phyloP scores from a whole-genome alignment of 2,888 invertebrate species.

The Chrysolina haemoptera region DNA sequence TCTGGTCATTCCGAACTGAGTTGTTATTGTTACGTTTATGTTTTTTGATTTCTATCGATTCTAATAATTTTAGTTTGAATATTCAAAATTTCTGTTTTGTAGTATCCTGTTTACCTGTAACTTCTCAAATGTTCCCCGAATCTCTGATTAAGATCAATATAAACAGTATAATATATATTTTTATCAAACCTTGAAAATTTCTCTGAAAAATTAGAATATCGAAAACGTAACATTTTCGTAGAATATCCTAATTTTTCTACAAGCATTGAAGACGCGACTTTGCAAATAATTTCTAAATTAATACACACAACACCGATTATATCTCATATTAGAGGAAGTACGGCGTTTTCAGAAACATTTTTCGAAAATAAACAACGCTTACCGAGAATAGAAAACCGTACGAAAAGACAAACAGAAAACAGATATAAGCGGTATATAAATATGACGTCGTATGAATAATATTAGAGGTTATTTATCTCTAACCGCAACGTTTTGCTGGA shows the following conservation, averaged over 20 bases:
- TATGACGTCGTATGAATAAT: slow-evolving; percentile 16
- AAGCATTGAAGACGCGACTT: not conserved
- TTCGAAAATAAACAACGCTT: slow-evolving; percentile 28
- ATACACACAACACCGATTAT: slow-evolving; percentile 18
- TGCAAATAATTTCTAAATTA: not conserved
- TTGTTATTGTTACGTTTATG: too few relatives aligned
- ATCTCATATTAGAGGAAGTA: slow-evolving; percentile 28
- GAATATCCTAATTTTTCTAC: not conserved
- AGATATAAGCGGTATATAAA: slow-evolving; percentile 19
- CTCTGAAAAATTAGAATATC: not conserved
- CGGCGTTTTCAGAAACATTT: slow-evolving; percentile 20
- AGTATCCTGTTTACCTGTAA: too few relatives aligned
- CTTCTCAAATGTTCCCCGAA: too few relatives aligned
- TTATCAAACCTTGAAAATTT: not conserved
- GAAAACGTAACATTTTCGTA: not conserved
- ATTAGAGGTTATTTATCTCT: slow-evolving; percentile 17
- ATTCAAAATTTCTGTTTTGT: too few relatives aligned
- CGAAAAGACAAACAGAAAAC: slow-evolving; percentile 21
- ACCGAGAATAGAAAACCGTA: slow-evolving; percentile 25
- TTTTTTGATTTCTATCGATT: too few relatives aligned
- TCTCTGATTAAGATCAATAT: not conserved
- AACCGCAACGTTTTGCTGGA: not conserved
- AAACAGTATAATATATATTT: not conserved
- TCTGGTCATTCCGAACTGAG: too few relatives aligned
- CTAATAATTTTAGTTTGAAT: too few relatives aligned